A percentile compares a stretch with the other conserved stretches of the same genome.
phyloP scores from a whole-genome alignment of 2,888 invertebrate genomes.

The Rhingia rostrata region DNA sequence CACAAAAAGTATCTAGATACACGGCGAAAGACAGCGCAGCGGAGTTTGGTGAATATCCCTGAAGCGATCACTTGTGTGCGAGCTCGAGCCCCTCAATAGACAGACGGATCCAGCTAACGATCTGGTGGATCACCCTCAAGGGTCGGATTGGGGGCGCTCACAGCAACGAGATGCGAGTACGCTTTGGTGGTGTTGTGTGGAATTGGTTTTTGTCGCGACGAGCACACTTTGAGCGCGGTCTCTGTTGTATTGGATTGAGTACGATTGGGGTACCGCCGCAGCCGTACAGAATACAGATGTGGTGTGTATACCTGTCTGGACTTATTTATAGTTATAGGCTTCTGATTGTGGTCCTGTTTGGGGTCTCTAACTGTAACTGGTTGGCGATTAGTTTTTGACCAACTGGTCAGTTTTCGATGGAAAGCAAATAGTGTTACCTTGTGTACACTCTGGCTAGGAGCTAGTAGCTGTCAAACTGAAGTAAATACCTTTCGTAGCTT shows the following conservation, averaged over 20 bases:
- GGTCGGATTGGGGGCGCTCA: constrained; percentile 41
- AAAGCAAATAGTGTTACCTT: constrained; percentile 46
- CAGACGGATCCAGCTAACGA: constrained; percentile 48
- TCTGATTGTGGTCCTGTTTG: constrained; percentile 16
- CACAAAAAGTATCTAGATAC: constrained; percentile 43
- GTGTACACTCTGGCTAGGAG: constrained; percentile 21
- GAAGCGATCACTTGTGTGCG: constrained; percentile 68
- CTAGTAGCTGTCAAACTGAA: constrained; percentile 32
- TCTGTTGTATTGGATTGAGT: constrained; percentile 9
- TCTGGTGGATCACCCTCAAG: constrained; percentile 54
- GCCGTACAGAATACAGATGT: neutral
- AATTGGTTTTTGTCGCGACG: constrained; percentile 62
- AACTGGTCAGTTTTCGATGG: constrained; percentile 43
- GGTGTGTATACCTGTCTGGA: neutral
- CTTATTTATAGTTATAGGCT: neutral
- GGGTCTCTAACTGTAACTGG: constrained; percentile 42
- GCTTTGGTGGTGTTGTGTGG: constrained; percentile 45
- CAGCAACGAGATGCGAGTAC: constrained; percentile 36
- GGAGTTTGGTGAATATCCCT: constrained; percentile 26
- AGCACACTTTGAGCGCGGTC: constrained; percentile 52
- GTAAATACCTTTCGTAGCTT: constrained; percentile 13
- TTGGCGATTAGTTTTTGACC: constrained; percentile 36
- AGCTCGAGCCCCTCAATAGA: constrained; percentile 34
- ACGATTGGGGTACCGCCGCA: neutral
- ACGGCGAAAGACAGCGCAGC: neutral